A percentile compares a stretch with the other conserved stretches of the same genome.
Conservation (phyloP, 1,140 invertebrate genomes). For the Marisa cornuarietis region DNA sequence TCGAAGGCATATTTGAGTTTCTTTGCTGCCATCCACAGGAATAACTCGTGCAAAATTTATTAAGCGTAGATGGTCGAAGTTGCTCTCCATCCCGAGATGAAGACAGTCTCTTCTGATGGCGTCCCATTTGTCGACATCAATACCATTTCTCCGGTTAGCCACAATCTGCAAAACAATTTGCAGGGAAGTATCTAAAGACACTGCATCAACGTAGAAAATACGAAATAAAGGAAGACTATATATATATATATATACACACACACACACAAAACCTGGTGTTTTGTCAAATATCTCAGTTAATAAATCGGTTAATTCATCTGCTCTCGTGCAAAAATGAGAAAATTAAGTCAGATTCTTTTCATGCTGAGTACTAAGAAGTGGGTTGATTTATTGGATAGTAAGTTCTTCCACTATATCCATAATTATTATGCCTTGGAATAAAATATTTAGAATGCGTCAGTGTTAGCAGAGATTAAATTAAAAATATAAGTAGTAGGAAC, state of each 20-base stretch:
- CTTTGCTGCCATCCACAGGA: neutral
- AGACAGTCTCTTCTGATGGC: conserved; percentile 74
- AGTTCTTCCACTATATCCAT: too few relatives aligned
- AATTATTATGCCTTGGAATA: too few relatives aligned
- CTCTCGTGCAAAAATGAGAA: neutral
- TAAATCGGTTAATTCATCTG: neutral
- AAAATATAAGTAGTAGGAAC: too few relatives aligned
- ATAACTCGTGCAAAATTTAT: conserved; percentile 64
- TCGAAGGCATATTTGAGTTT: conserved; percentile 64
- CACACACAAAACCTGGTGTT: too few relatives aligned
- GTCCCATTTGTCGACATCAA: conserved; percentile 81
- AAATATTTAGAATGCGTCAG: too few relatives aligned
- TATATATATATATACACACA: too few relatives aligned
- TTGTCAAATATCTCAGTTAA: neutral
- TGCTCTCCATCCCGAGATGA: conserved; percentile 66
- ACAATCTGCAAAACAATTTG: conserved; percentile 70
- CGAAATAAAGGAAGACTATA: neutral
- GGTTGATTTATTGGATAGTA: too few relatives aligned
- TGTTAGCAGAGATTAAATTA: too few relatives aligned
- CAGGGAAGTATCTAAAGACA: neutral
- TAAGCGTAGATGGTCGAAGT: conserved; percentile 67
- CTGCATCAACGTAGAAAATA: neutral
- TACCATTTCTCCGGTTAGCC: conserved; percentile 72
- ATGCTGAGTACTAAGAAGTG: too few relatives aligned
- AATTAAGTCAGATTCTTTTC: too few relatives aligned